Percentiles rank a stretch among this genome's conserved stretches.
These are phyloP conservation scores for Caenorhabditis brenneri DNA, from an alignment of 1,140 invertebrate species.

Conservation along the genomic window DNA sequence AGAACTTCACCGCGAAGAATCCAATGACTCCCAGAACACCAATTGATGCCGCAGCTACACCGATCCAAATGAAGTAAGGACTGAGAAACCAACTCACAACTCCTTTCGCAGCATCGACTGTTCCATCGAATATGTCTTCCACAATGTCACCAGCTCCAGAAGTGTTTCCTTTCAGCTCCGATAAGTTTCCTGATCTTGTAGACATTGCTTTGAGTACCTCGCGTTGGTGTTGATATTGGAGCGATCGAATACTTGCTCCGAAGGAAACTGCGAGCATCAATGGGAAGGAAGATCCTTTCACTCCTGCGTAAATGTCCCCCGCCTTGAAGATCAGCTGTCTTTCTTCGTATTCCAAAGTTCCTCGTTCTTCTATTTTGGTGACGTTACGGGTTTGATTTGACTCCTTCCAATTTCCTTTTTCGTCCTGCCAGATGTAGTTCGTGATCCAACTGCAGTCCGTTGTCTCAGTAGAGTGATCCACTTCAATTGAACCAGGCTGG, in stretches of 20 bases:
- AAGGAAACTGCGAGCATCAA: background rate
- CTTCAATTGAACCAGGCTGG: background rate
- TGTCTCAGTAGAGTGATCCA: background rate
- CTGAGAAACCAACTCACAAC: too few relatives aligned
- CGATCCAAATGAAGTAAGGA: too few relatives aligned
- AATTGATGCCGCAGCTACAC: too few relatives aligned
- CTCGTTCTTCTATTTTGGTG: background rate
- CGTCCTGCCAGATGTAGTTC: background rate
- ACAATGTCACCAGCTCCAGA: too few relatives aligned
- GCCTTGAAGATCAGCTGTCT: background rate
- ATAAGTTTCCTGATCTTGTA: too few relatives aligned
- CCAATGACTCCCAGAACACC: too few relatives aligned
- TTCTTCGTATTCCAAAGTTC: background rate
- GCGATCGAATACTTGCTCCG: background rate
- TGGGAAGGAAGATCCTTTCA: background rate
- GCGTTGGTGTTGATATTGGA: background rate
- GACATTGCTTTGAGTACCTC: background rate
- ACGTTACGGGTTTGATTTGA: background rate
- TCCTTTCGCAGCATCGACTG: too few relatives aligned
- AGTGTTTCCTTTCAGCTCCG: too few relatives aligned
- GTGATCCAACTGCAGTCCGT: background rate
- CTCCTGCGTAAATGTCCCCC: background rate
- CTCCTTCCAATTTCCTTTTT: background rate
- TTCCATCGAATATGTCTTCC: too few relatives aligned
- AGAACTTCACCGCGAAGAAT: too few relatives aligned